Evolutionary conservation across 2,888 invertebrate species (phyloP), one percentile per base, ranked within the genome.

Genomic region (Scrobipalpa atriplicella): DNA sequence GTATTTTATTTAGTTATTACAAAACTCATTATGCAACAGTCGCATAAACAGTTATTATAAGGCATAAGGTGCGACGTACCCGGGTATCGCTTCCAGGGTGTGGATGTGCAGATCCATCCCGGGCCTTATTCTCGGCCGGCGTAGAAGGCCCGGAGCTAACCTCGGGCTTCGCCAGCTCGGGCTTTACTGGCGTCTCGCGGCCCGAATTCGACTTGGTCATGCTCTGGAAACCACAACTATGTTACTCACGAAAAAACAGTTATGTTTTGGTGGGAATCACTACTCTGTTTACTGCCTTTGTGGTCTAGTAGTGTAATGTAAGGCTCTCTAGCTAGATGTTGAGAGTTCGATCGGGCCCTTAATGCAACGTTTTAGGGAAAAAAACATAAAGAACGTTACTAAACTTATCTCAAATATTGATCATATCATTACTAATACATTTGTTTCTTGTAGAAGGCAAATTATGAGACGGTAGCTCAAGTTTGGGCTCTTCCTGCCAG

Each of bases 71-170:
- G 52, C 6, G 0, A 36, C 75, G 69, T 79, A 93, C 93, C 80
- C 84, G 86, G 2, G 88, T 83, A 72, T 93, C 92, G 75, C 94
- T 95, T 62, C 95, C 95, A 71, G 94, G 83, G 86, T 95, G 94
- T 3, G 94, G 95, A 90, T 96, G 95, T 0, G 96, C 96, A 0
- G 95, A 95, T 11, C 95, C 95, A 78, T 96, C 96, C 76, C 91
- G 93, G 54, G 94, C 90, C 76, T 93, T 94, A 62, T 88, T 84
- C 0, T 68, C 52, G 1, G 66, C 58, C 5, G 81, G 71, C 0
- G 78, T 71, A 0, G 70, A 41, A 0, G 72, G 64, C 0, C 78
- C 71, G 0, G 73, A 64, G 2, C 65, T 41, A 0, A 73, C 43
- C 21, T 78, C 81, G 18, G 72, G 72, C 70, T 83, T 80, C 0